These are phyloP conservation scores for Takifugu rubripes DNA, from an alignment of 2,797 vertebrate genomes.

Conservation along the genomic window DNA sequence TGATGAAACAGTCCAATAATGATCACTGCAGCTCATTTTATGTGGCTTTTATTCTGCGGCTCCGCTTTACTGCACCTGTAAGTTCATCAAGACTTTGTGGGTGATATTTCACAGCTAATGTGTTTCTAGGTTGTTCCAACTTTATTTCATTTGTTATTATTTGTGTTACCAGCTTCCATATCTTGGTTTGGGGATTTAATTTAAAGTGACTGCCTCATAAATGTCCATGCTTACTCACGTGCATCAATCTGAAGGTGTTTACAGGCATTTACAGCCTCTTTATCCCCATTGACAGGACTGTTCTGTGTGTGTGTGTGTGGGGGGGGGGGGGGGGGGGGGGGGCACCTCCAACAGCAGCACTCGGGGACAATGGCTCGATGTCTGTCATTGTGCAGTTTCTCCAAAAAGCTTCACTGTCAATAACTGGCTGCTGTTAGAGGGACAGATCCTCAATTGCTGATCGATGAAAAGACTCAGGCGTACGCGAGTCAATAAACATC, in stretches of 20 bases:
- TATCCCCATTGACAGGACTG: constrained; percentile 43
- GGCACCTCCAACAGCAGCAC: constrained; percentile 9
- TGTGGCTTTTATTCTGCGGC: too few species aligned
- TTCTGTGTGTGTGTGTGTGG: constrained; percentile 24
- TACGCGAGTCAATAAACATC: constrained; percentile 10
- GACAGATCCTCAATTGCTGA: constrained; percentile 21
- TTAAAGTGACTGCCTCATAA: constrained; percentile 25
- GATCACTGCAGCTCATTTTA: too few species aligned
- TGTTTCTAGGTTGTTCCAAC: too few species aligned
- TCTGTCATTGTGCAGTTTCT: constrained; percentile 26
- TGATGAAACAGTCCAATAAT: too few species aligned
- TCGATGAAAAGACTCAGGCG: constrained; percentile 18
- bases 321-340: neutral
- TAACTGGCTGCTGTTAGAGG: constrained; percentile 22
- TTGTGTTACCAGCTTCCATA: too few species aligned
- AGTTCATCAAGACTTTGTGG: too few species aligned
- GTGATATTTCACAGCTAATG: too few species aligned
- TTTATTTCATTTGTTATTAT: too few species aligned
- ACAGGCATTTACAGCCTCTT: constrained; percentile 46
- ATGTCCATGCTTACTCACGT: constrained; percentile 19
- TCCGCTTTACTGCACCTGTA: too few species aligned
- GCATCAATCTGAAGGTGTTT: constrained; percentile 43
- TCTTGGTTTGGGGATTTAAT: too few species aligned
- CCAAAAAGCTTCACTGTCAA: constrained; percentile 27
- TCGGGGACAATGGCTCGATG: constrained; percentile 38